phyloP scores from a whole-genome alignment of 2,797 vertebrate species.

The Sebastes aleutianus region DNA sequence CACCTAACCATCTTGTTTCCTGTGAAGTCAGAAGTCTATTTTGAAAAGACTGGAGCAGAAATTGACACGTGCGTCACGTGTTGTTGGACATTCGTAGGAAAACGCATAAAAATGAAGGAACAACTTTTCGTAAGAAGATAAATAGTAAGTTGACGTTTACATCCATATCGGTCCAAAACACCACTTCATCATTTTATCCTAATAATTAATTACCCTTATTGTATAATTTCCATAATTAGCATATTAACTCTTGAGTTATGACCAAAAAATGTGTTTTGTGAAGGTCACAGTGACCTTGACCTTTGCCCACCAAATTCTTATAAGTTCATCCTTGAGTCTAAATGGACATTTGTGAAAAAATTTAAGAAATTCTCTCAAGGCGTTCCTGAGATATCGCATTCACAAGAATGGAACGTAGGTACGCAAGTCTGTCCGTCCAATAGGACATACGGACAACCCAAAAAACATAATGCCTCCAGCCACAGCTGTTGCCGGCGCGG shows the following conservation, averaged over 20 bases:
- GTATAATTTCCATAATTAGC: neutral
- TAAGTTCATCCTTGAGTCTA: neutral
- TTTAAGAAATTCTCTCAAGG: neutral
- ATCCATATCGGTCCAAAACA: neutral
- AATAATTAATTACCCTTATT: accelerated
- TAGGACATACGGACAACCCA: neutral
- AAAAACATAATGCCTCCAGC: neutral
- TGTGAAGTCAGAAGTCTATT: no score
- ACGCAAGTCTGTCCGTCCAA: no score
- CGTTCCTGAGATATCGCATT: no score
- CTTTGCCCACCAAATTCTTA: neutral
- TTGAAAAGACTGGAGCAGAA: no score
- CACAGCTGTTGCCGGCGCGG: neutral
- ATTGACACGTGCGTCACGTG: no score
- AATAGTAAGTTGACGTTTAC: neutral
- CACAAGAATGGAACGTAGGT: no score
- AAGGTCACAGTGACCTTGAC: neutral
- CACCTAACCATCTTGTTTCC: no score
- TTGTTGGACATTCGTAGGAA: no score
- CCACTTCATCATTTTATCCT: neutral
- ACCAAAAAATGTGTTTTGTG: neutral
- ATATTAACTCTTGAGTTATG: neutral
- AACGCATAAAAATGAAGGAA: no score
- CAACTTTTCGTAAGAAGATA: no score
- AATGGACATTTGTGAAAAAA: neutral